Base-by-base conservation (phyloP, 2,113 vertebrate genomes). In the Salvelinus namaycush region DNA sequence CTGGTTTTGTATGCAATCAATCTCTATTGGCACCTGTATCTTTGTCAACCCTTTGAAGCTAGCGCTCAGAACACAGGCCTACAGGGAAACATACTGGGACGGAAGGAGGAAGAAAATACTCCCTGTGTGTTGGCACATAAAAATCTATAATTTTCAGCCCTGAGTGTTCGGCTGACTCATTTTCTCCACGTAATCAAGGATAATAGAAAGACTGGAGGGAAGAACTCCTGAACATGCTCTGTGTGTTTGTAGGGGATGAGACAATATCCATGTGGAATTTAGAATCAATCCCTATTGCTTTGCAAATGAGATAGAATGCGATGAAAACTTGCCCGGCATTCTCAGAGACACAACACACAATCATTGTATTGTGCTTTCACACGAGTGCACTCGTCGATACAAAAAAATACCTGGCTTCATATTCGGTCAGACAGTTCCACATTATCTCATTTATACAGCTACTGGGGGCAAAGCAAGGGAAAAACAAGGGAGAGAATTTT, bases 271-370 rank as follows among this genome's bases (percentile, higher is more conserved):
- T 12, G 72, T 39, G 48, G 29, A 26, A 71, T 72, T 59, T 18
- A n/a, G 9, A 73, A 73, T 70, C 13, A 0, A 70, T 76, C 22
- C 3, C 39, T 20, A 59, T 70, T 68, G 7, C 70, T 86, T 78
- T 77, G 31, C 24, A 24, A 75, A 77, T 75, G 24, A 12, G 44
- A 77, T 24, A 2, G 5, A 78, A n/a, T 22, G 29, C 22, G 22
- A 60, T 57, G 51, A 39, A 74, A 69, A 34, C 44, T 31, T 20
- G 6, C 14, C 26, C 74, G 57, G 24, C 1, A 54, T 67, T 39
- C 26, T n/a, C 3, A 44, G 54, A 76, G 57, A n/a, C 68, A n/a
- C 68, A 8, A 2, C 59, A 75, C 70, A 68, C 31, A n/a, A 79
- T 75, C 59, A 1, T 64, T 39, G 66, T 5, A 2, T 6, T 57